Evolutionary conservation across 2,113 vertebrate species (phyloP), one percentile per base, ranked within the genome.

Genomic region (Hymenochirus boettgeri): DNA sequence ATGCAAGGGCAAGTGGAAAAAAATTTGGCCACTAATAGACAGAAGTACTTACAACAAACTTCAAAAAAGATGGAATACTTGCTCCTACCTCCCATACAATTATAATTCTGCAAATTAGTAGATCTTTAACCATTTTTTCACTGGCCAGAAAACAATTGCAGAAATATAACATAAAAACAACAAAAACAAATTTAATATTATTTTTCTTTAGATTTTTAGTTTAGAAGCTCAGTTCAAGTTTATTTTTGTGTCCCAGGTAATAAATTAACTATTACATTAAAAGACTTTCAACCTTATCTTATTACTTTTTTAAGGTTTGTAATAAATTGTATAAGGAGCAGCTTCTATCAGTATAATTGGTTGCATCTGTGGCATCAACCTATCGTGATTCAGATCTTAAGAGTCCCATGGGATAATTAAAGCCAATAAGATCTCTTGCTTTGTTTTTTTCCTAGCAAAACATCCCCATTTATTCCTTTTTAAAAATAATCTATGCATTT

Each of bases 251-350:
- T 42, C 64, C 37, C 64, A 67, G 64, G 51, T 67, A 67, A 67
- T 67, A 67, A 67, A 67, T 67, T 58, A 67, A 67, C 45, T 42
- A 27, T 42, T 67, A 52, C 46, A 51, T 52, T 39, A 67, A 57
- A 26, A 67, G 55, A 58, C 64, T 59, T 67, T 67, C 55, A 58
- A 58, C 55, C 64, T 67, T 67, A 67, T 67, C 64, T 67, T 46
- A 67, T 67, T 31, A 46, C 55, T 67, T 67, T 59, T 53, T 46
- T 58, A 67, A 59, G 64, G 64, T 67, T 59, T 58, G 64, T 59
- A 67, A 67, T 67, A 67, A 67, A 67, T 67, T 67, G 31, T 67
- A 59, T 59, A 59, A 52, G 62, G 57, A 57, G 64, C 55, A 58
- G 59, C 52, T 67, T 67, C 64, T 67, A 67, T 58, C 58, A 52